Conservation (phyloP, 1,140 invertebrate species). For the Uloborus diversus region DNA sequence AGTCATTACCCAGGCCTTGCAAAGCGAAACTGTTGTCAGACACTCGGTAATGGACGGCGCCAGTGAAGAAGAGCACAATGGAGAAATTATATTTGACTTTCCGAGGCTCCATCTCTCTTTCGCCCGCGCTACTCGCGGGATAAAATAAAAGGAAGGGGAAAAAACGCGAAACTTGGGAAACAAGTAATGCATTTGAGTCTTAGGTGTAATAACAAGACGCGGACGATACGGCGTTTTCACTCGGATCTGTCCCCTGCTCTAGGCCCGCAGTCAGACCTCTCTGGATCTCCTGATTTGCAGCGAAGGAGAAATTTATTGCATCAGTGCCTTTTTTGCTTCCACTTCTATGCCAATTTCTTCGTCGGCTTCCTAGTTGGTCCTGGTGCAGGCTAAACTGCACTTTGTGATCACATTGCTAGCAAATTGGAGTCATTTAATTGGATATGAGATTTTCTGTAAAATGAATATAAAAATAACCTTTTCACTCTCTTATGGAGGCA, state of each 20-base stretch:
- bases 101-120: conserved; percentile 33
- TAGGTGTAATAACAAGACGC: conserved; percentile 49
- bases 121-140: conserved; percentile 39
- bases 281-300: conserved; percentile 8
- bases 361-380: no score
- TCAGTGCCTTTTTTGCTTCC: background rate
- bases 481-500: no score
- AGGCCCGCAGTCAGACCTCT: background rate
- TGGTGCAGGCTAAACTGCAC: no score
- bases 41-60: conserved; percentile 53
- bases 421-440: no score
- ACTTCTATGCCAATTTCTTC: background rate
- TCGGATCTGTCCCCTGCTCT: background rate
- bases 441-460: no score
- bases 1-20: conserved; percentile 52
- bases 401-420: no score
- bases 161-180: background rate
- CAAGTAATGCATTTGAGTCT: conserved; percentile 46
- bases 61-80: conserved; percentile 50
- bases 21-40: conserved; percentile 56
- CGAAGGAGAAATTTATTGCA: conserved; percentile 5
- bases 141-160: conserved; percentile 21
- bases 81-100: conserved; percentile 55
- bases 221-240: conserved; percentile 38
- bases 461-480: no score